These are phyloP conservation scores for Macrotrachela quadricornifera DNA, from an alignment of 1,140 invertebrate species.

Conservation along the genomic window DNA sequence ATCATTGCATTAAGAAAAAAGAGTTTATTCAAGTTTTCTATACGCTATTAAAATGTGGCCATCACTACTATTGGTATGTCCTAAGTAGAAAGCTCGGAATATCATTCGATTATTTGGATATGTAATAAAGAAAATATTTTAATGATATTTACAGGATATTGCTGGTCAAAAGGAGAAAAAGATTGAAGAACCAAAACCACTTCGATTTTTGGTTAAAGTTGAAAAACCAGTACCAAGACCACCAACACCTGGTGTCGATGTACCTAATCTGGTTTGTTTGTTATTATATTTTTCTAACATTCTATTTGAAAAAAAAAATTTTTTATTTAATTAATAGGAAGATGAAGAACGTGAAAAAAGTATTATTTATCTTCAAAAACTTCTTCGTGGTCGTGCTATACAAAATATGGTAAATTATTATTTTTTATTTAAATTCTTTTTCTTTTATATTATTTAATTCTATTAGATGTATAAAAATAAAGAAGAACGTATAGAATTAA, in stretches of 20 bases:
- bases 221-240: constrained; percentile 31
- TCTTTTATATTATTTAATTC: neutral
- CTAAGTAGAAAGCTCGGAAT: too few relatives aligned
- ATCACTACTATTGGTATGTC: too few relatives aligned
- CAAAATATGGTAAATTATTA: constrained; percentile 41
- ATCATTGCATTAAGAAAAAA: too few relatives aligned
- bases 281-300: neutral
- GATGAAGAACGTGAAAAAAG: constrained; percentile 37
- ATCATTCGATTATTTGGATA: too few relatives aligned
- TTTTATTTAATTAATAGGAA: constrained; percentile 8
- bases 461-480: constrained; percentile 45
- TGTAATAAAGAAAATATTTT: too few relatives aligned
- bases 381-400: constrained; percentile 43
- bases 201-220: constrained; percentile 28
- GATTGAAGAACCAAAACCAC: constrained; percentile 24
- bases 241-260: constrained; percentile 37
- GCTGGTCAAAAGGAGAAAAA: constrained; percentile 23
- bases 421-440: neutral
- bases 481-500: constrained; percentile 41
- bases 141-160: too few relatives aligned
- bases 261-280: constrained; percentile 27
- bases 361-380: constrained; percentile 39
- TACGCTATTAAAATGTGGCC: too few relatives aligned
- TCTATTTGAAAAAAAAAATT: neutral
- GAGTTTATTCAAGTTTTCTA: too few relatives aligned